phyloP scores from a whole-genome alignment of 1,140 invertebrate genomes.

The Drosophila sturtevanti region DNA sequence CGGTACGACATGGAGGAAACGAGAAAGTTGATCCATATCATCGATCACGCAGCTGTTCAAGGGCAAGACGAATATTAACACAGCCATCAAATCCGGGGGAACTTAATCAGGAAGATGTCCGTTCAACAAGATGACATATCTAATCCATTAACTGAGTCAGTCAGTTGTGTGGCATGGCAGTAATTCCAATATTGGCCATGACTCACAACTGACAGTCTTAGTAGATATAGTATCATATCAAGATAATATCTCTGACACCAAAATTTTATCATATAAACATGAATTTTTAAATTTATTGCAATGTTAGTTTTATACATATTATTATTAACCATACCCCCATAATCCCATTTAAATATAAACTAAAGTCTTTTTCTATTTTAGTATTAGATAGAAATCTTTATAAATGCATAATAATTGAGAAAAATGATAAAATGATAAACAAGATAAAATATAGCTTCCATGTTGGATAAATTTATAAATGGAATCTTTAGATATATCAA shows the following conservation, averaged over 20 bases:
- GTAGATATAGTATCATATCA: neutral
- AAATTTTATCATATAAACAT: neutral
- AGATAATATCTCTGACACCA: neutral
- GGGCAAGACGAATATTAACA: neutral
- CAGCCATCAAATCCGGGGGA: neutral
- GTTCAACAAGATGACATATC: neutral
- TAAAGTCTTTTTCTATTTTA: neutral
- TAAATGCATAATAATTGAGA: too few relatives aligned
- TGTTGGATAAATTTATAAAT: too few relatives aligned
- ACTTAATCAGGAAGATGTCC: neutral
- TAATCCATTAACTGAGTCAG: neutral
- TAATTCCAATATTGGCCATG: neutral
- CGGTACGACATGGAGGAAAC: neutral
- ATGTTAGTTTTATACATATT: constrained; percentile 1
- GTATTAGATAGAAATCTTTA: too few relatives aligned
- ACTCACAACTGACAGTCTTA: constrained; percentile 17
- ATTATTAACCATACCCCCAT: neutral
- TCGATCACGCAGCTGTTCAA: neutral
- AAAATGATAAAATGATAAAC: too few relatives aligned
- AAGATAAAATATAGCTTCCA: too few relatives aligned
- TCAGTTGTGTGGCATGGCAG: constrained; percentile 17
- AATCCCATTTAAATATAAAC: neutral
- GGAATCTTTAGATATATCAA: too few relatives aligned
- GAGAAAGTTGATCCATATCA: neutral
- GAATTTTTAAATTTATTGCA: neutral